A percentile compares a stretch with the other conserved stretches of the same genome.
phyloP scores from a whole-genome alignment of 1,140 invertebrate genomes.

The Sycobia sp. region DNA sequence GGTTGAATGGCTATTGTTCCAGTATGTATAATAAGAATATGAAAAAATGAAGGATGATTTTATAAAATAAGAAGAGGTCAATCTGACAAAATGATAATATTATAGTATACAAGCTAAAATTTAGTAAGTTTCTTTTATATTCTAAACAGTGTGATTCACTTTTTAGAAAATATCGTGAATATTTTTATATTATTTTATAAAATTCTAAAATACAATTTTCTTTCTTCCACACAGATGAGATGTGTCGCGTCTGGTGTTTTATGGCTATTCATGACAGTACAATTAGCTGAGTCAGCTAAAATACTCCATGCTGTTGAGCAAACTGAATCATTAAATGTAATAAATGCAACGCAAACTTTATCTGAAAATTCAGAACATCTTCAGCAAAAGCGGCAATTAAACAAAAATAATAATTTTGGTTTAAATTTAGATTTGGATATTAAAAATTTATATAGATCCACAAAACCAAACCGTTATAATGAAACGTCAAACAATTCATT shows the following conservation, averaged over 20 bases:
- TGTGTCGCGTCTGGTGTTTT: conserved; percentile 16
- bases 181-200: conserved; percentile 1
- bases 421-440: conserved; percentile 3
- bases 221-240: conserved; percentile 27
- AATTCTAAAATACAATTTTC: conserved; percentile 19
- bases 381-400: conserved; percentile 5
- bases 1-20: no score
- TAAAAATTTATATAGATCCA: background rate
- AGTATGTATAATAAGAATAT: no score
- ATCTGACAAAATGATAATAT: background rate
- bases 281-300: conserved; percentile 12
- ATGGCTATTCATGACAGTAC: conserved; percentile 10
- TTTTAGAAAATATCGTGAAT: background rate
- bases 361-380: background rate
- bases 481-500: background rate
- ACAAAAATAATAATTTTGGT: background rate
- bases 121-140: conserved; percentile 30
- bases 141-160: no score
- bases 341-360: conserved; percentile 8
- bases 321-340: background rate
- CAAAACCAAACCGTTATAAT: background rate
- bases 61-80: background rate
- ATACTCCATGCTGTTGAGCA: conserved; percentile 1
- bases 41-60: no score
- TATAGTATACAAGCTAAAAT: conserved; percentile 28